Percentiles rank a stretch among this genome's conserved stretches.
These are phyloP conservation scores for Lasiurus cinereus DNA, from an alignment of 2,113 vertebrate species.

Conservation along the genomic window DNA sequence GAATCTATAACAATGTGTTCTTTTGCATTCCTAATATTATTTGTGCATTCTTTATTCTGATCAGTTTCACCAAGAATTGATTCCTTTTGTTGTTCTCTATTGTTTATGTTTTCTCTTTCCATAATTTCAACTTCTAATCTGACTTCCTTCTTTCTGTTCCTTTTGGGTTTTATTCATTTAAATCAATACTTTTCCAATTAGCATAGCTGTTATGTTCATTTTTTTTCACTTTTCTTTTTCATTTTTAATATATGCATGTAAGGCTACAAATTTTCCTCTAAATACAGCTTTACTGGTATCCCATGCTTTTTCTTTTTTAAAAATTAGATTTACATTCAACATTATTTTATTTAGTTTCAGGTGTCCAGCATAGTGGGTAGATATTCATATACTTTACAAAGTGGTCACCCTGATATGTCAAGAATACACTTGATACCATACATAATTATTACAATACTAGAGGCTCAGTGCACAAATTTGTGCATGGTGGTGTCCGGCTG, in stretches of 20 bases:
- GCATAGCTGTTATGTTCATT: background rate
- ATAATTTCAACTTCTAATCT: background rate
- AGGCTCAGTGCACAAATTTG: no score
- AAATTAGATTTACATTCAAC: background rate
- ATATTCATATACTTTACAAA: background rate
- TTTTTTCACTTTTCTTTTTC: background rate
- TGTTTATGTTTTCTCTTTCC: background rate
- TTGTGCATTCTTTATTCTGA: background rate
- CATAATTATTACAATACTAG: background rate
- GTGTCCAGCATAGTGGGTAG: background rate
- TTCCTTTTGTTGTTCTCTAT: background rate
- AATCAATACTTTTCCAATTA: background rate
- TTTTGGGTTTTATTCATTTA: constrained; percentile 2
- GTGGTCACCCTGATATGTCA: background rate
- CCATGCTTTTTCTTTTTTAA: background rate
- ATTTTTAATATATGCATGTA: background rate
- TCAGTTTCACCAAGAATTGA: background rate
- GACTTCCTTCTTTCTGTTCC: background rate
- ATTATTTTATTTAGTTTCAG: background rate
- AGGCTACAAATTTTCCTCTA: constrained; percentile 3
- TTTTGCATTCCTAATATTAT: background rate
- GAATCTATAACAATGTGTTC: background rate
- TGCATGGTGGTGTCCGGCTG: no score
- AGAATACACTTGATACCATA: background rate
- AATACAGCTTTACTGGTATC: background rate